Percentiles rank a stretch among this genome's conserved stretches.
Evolutionary conservation across 1,140 invertebrate genomes (phyloP).

Genomic region (Trichomalopsis sarcophagae): DNA sequence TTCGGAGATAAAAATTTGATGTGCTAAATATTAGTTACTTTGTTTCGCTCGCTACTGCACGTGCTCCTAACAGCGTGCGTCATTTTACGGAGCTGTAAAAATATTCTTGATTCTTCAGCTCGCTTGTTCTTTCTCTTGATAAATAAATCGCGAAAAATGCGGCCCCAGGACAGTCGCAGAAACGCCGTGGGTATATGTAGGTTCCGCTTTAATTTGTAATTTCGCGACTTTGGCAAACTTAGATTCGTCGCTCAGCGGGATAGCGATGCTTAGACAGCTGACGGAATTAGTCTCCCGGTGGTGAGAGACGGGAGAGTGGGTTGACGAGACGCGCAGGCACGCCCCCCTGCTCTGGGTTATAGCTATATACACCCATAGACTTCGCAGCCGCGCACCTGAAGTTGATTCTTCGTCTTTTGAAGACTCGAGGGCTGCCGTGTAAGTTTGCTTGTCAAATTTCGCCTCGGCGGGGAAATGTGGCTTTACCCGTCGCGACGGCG

Average conservation of each 20-base stretch:
- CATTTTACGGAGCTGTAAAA: too few relatives aligned
- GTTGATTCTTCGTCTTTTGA: not conserved
- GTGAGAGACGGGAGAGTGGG: not conserved
- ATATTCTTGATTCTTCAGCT: too few relatives aligned
- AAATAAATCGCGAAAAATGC: not conserved
- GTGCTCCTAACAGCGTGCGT: too few relatives aligned
- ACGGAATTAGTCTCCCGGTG: constrained; percentile 40
- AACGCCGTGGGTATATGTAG: not conserved
- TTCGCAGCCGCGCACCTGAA: not conserved
- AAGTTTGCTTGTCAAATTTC: not conserved
- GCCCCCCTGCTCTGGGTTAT: not conserved
- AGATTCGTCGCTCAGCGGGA: constrained; percentile 40
- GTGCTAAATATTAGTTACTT: too few relatives aligned
- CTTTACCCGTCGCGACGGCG: too few relatives aligned
- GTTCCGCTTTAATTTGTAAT: constrained; percentile 46
- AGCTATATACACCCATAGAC: not conserved
- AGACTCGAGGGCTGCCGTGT: not conserved
- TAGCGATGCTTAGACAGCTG: constrained; percentile 50
- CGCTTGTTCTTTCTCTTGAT: too few relatives aligned
- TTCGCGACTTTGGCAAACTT: constrained; percentile 49
- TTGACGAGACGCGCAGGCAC: not conserved
- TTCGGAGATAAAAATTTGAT: too few relatives aligned
- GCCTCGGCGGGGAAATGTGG: too few relatives aligned
- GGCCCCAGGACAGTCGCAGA: not conserved
- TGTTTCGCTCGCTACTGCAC: too few relatives aligned